Evolutionary conservation across 2,113 vertebrate species (phyloP).

Genomic region (Phaethon lepturus): DNA sequence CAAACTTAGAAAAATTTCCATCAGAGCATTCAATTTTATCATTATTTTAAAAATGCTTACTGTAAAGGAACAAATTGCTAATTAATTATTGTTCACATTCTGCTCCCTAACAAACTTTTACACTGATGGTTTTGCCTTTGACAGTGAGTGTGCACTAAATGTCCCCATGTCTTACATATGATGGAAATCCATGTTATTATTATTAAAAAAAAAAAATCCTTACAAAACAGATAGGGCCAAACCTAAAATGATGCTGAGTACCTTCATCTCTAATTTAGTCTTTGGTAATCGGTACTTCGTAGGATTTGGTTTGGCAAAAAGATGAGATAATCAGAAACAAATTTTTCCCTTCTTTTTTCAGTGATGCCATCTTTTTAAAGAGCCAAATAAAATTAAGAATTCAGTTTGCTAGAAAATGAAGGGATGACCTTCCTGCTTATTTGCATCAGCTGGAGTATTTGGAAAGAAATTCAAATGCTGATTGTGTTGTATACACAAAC

Average conservation of each 20-base stretch:
- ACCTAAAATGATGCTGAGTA: background rate
- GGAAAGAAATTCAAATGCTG: conserved; percentile 25
- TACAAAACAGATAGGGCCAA: background rate
- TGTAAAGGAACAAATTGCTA: background rate
- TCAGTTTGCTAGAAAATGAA: background rate
- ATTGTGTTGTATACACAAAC: background rate
- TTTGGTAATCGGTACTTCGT: background rate
- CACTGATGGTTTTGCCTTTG: background rate
- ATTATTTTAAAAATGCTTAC: background rate
- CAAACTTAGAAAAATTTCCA: background rate
- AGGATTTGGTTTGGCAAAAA: background rate
- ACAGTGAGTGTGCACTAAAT: background rate
- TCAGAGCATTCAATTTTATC: background rate
- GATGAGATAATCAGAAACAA: background rate
- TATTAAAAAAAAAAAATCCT: background rate
- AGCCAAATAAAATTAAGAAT: background rate
- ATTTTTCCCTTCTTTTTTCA: background rate
- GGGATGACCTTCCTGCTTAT: background rate
- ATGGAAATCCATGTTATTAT: background rate
- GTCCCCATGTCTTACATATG: background rate
- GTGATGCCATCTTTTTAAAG: background rate
- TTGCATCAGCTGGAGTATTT: conserved; percentile 10
- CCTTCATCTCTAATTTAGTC: background rate
- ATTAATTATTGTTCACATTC: background rate
- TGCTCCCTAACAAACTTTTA: background rate